Conservation (phyloP, 1,140 invertebrate species). For the Tyrophagus putrescentiae region DNA sequence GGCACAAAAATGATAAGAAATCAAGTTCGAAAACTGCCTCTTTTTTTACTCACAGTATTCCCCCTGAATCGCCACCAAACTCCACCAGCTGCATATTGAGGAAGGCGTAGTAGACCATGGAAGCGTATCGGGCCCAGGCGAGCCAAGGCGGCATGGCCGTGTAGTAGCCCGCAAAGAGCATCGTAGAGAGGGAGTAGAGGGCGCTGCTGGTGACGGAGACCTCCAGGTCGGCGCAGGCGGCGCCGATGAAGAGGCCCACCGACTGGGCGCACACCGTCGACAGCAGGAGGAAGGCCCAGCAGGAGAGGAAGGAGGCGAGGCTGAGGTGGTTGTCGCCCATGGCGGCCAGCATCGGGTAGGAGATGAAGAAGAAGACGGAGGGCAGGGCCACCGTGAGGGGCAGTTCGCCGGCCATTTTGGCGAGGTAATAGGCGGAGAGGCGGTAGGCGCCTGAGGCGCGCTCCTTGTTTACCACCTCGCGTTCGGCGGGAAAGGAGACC, state of each 20-base stretch:
- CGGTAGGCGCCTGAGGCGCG: conserved; percentile 61
- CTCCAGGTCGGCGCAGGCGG: conserved; percentile 60
- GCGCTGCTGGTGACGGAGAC: conserved; percentile 63
- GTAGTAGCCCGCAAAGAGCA: conserved; percentile 66
- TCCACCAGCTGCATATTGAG: conserved; percentile 73
- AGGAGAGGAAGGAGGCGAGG: conserved; percentile 45
- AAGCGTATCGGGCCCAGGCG: conserved; percentile 59
- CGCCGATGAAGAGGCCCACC: conserved; percentile 66
- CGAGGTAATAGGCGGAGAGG: conserved; percentile 65
- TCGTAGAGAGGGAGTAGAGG: conserved; percentile 59
- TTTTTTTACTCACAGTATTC: no score
- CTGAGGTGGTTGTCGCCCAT: no score
- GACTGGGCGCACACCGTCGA: conserved; percentile 40
- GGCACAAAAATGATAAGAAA: conserved; percentile 16
- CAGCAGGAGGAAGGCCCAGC: conserved; percentile 51
- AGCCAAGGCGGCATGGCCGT: conserved; percentile 60
- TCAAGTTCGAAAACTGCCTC: no score
- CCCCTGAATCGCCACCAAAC: conserved; percentile 57
- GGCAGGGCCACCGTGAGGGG: conserved; percentile 60
- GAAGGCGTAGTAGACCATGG: conserved; percentile 65
- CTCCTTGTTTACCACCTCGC: conserved; percentile 69
- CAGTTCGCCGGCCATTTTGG: conserved; percentile 68
- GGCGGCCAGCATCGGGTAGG: conserved; percentile 57
- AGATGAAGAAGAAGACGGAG: conserved; percentile 59
- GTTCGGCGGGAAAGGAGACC: conserved; percentile 60